phyloP scores from a whole-genome alignment of 2,888 invertebrate species.

The Troglohyphantes excavatus region DNA sequence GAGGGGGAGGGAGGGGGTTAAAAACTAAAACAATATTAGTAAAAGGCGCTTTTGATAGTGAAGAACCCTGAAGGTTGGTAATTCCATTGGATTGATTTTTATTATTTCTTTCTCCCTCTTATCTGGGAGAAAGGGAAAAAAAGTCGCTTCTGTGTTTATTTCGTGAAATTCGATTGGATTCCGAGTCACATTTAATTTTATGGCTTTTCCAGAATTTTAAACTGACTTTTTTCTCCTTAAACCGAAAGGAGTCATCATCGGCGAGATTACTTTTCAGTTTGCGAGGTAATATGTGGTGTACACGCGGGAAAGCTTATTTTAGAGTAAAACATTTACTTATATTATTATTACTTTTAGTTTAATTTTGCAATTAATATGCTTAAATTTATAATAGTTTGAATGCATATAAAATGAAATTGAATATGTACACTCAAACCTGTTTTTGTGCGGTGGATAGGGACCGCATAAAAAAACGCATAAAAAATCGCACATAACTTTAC shows the following conservation, averaged over 20 bases:
- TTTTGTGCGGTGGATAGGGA: no score
- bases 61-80: slow-evolving; percentile 58
- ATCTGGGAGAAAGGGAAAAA: slow-evolving; percentile 23
- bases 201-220: slow-evolving; percentile 67
- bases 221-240: slow-evolving; percentile 43
- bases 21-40: slow-evolving; percentile 77
- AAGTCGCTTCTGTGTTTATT: slow-evolving; percentile 60
- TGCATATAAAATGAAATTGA: no score
- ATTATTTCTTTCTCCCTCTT: slow-evolving; percentile 39
- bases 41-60: slow-evolving; percentile 77
- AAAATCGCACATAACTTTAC: no score
- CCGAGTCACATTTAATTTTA: slow-evolving; percentile 75
- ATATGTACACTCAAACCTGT: no score
- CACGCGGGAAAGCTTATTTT: no score
- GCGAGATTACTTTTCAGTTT: slow-evolving; percentile 17
- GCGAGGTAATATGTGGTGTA: background rate
- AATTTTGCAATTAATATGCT: no score
- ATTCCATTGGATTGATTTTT: slow-evolving; percentile 56
- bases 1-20: slow-evolving; percentile 7
- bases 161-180: slow-evolving; percentile 72
- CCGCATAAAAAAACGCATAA: no score
- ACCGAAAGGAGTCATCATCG: slow-evolving; percentile 24
- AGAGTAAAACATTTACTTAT: no score
- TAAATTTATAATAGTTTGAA: no score
- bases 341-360: no score